Conservation (phyloP, 2,113 vertebrate species). For the Cyprinodon variegatus region DNA sequence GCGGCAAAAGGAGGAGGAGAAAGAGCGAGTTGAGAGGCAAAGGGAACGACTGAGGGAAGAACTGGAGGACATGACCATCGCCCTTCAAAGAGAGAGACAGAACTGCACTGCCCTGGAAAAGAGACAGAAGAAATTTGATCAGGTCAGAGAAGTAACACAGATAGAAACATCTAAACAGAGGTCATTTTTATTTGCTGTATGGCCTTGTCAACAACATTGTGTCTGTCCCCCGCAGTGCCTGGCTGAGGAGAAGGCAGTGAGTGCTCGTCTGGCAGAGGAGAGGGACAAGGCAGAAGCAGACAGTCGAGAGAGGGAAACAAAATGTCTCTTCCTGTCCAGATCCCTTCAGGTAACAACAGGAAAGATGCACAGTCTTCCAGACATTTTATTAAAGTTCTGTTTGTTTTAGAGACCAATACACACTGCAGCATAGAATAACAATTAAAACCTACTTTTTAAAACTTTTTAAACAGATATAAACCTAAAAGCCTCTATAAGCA, state of each 20-base stretch:
- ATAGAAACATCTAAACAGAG: background rate
- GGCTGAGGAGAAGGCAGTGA: slow-evolving; percentile 88
- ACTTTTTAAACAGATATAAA: background rate
- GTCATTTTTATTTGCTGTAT: background rate
- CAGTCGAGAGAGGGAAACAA: slow-evolving; percentile 88
- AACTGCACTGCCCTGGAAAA: slow-evolving; percentile 87
- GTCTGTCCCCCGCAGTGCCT: slow-evolving; percentile 77
- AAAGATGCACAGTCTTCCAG: too few relatives aligned
- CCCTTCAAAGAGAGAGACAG: slow-evolving; percentile 88
- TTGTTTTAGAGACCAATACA: background rate
- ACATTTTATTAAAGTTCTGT: background rate
- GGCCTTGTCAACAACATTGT: background rate
- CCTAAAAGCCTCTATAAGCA: background rate
- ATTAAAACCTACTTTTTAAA: background rate
- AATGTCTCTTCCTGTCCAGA: slow-evolving; percentile 80
- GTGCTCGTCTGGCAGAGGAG: slow-evolving; percentile 85
- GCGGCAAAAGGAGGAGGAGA: slow-evolving; percentile 85
- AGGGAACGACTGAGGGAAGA: slow-evolving; percentile 87
- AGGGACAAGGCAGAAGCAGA: slow-evolving; percentile 88
- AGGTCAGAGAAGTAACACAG: slow-evolving; percentile 73
- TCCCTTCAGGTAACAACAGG: slow-evolving; percentile 78
- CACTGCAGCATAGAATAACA: background rate
- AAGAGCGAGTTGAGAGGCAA: slow-evolving; percentile 83
- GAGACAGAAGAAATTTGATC: slow-evolving; percentile 92
- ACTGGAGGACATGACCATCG: slow-evolving; percentile 86